phyloP scores from a whole-genome alignment of 2,797 vertebrate species.

The Meda fulgida region DNA sequence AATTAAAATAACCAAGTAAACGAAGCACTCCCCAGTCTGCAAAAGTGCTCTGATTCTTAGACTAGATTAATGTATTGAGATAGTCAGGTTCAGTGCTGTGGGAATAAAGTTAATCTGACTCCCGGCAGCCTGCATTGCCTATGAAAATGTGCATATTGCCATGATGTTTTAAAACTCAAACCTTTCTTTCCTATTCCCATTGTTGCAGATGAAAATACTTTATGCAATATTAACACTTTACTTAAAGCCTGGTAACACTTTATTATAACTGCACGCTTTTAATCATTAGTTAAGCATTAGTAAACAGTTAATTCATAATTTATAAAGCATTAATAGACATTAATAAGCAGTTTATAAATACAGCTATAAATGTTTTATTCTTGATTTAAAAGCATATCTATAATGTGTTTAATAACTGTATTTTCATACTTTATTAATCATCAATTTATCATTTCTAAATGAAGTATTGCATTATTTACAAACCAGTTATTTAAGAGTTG shows the following conservation, averaged over 20 bases:
- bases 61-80: conserved; percentile 25
- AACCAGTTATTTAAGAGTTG: too few species aligned
- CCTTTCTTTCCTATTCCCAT: not conserved
- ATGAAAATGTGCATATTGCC: not conserved
- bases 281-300: too few species aligned
- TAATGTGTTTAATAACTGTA: too few species aligned
- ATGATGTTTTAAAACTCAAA: not conserved
- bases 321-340: too few species aligned
- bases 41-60: conserved; percentile 34
- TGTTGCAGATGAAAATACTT: not conserved
- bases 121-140: not conserved
- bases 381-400: too few species aligned
- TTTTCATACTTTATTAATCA: too few species aligned
- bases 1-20: conserved; percentile 38
- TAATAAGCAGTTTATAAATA: too few species aligned
- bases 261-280: too few species aligned
- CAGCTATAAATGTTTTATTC: too few species aligned
- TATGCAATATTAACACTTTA: not conserved
- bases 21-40: conserved; percentile 29
- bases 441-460: too few species aligned
- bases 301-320: too few species aligned
- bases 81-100: not conserved
- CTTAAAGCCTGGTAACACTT: not conserved
- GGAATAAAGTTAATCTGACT: not conserved
- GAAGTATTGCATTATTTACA: too few species aligned